Percentiles rank a stretch among this genome's conserved stretches.
phyloP scores from a whole-genome alignment of 2,113 vertebrate species.

The Saccopteryx leptura region DNA sequence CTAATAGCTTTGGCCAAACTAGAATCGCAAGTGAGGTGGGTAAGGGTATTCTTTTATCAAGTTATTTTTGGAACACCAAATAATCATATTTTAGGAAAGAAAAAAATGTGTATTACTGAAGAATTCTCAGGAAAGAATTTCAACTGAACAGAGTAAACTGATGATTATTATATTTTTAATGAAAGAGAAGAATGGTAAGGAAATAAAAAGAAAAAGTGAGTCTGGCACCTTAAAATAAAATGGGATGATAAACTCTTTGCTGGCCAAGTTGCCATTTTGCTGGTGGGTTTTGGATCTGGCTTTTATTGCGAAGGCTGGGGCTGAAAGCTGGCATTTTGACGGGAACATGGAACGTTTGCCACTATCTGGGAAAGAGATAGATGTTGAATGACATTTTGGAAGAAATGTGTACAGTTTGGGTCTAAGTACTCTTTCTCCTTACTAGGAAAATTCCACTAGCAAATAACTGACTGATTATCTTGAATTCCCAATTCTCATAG shows the following conservation, averaged over 20 bases:
- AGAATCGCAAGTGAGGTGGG: not conserved
- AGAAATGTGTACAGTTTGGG: constrained; percentile 88
- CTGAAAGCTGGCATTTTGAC: constrained; percentile 87
- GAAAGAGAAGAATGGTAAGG: constrained; percentile 58
- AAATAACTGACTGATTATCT: constrained; percentile 79
- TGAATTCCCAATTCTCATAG: constrained; percentile 33
- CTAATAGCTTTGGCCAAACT: not conserved
- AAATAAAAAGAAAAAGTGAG: constrained; percentile 67
- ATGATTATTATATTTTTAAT: constrained; percentile 77
- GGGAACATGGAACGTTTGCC: constrained; percentile 85
- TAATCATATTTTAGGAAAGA: not conserved
- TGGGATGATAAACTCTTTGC: constrained; percentile 79
- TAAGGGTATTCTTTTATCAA: not conserved
- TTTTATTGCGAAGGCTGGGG: constrained; percentile 89
- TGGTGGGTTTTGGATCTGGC: constrained; percentile 80
- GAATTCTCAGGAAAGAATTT: constrained; percentile 70
- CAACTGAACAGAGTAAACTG: constrained; percentile 62
- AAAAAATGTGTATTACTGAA: constrained; percentile 45
- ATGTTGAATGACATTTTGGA: constrained; percentile 86
- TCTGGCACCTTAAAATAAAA: constrained; percentile 79
- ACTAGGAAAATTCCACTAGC: constrained; percentile 85
- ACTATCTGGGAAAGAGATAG: constrained; percentile 82
- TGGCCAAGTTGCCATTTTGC: constrained; percentile 82
- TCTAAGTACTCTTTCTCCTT: constrained; percentile 86
- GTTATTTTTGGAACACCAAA: constrained; percentile 53